Base-by-base conservation (phyloP, 2,888 invertebrate species). In the Melanophora roralis region DNA sequence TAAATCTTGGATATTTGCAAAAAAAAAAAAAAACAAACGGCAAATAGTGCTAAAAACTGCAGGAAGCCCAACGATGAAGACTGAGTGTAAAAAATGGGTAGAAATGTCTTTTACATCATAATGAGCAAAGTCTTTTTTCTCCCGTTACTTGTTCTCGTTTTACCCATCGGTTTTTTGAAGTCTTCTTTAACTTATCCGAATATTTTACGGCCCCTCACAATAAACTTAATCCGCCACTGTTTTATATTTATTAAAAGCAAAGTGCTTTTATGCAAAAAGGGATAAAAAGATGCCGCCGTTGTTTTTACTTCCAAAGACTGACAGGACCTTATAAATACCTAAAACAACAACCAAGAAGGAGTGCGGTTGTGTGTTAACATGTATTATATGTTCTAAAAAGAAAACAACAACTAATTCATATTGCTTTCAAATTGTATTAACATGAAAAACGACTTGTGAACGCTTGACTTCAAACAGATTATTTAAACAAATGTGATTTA, bases 401-500 rank as follows among this genome's bases (percentile, higher is more conserved):
- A 32, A 4, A 34, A 23, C 57, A 62, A 45, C 45, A 45, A 65
- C 23, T 49, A 60, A 45, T 71, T 69, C 74, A 64, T 79, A 79
- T 75, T 60, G 49, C 79, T 75, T 75, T 75, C 79, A 79, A 79
- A 79, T 75, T 79, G 79, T 79, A 79, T 80, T 76, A 80, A 78
- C 77, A 81, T 81, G 81, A 77, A 81, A 74, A 77, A 77, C 71
- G 72, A 78, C 77, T 75, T 77, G 74, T 80, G 73, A 81, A 75
- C 73, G 77, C 77, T 75, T 73, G 69, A 74, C 69, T 80, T 73
- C 71, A 78, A 78, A 78, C 75, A 80, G 76, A 73, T 76, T 76
- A 76, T 80, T 80, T 80, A 84, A 84, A 84, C 83, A 85, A 86
- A 86, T 85, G 85, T 86, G 86, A 86, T 87, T 86, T 86, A 85